Base-by-base conservation (phyloP, 2,888 invertebrate species). In the Zootermopsis nevadensis region DNA sequence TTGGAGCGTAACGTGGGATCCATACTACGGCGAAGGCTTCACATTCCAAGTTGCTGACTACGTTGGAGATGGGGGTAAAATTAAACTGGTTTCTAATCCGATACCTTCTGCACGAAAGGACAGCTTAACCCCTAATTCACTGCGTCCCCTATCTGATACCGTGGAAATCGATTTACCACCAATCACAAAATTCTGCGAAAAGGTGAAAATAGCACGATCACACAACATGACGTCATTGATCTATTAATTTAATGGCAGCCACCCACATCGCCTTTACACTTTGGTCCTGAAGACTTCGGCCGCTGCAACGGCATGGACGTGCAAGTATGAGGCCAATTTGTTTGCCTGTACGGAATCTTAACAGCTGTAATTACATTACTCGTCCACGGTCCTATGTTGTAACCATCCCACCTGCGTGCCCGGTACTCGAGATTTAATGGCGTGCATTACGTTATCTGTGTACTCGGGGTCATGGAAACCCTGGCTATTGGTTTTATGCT, bases 301-400 rank as follows among this genome's bases (percentile, higher is more conserved):
- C 27, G n/a, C n/a, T 10, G 8, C 53, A 22, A 24, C 24, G 19
- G 27, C 60, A 60, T 6, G 27, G 60, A 60, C 60, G 60, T 60
- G 60, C 60, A 60, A 60, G 60, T 60, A 60, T 60, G 60, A 60
- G 60, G 60, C 60, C 60, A 60, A 60, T 60, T 60, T 60, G 60
- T 27, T 60, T 60, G 60, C 60, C 15, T 60, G n/a, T n/a, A 6
- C n/a, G 60, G 60, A n/a, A 60, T 60, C 60, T 60, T n/a, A 60
- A 60, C 60, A 60, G 60, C 60, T 60, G 60, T 60, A 60, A 60
- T 60, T 60, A 60, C 60, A 60, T 60, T 27, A 15, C 60, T 60
- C 60, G 60, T 60, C 60, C n/a, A n/a, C 60, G n/a, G 27, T 60
- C 27, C 27, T 60, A 8, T 60, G 60, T n/a, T 27, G n/a, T 27